phyloP scores from a whole-genome alignment of 2,888 invertebrate genomes.

The Sipunculus nudus region DNA sequence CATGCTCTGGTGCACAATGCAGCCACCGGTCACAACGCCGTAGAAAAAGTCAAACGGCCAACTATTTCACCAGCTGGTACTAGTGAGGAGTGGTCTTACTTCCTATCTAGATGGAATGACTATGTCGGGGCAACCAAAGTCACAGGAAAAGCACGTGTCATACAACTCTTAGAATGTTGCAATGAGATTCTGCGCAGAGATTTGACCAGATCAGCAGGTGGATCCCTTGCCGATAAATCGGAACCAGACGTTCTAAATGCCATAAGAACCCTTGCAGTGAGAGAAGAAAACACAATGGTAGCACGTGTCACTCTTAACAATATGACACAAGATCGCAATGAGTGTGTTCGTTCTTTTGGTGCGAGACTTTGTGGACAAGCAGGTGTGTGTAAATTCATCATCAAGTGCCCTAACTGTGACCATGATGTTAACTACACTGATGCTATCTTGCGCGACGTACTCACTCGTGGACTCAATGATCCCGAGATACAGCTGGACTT shows the following conservation, averaged over 20 bases:
- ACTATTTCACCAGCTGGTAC: neutral
- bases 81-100: slow-evolving; percentile 10
- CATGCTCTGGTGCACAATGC: neutral
- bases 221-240: neutral
- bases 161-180: slow-evolving; percentile 2
- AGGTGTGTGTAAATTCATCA: slow-evolving; percentile 30
- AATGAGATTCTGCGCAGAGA: neutral
- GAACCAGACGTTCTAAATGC: neutral
- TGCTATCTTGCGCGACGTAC: slow-evolving; percentile 22
- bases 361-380: slow-evolving; percentile 42
- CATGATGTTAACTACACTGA: slow-evolving; percentile 34
- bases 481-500: slow-evolving; percentile 36
- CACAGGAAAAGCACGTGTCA: neutral
- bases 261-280: slow-evolving; percentile 26
- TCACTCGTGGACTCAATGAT: slow-evolving; percentile 22
- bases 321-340: slow-evolving; percentile 33
- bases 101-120: neutral
- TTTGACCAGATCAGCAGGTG: neutral
- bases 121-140: neutral
- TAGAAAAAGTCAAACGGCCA: slow-evolving; percentile 1
- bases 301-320: slow-evolving; percentile 22
- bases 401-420: slow-evolving; percentile 15
- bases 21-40: neutral
- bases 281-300: slow-evolving; percentile 32
- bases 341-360: slow-evolving; percentile 35